Percentiles rank a stretch among this genome's conserved stretches.
phyloP scores from a whole-genome alignment of 2,888 invertebrate genomes.

The Camptogramma bilineatum region DNA sequence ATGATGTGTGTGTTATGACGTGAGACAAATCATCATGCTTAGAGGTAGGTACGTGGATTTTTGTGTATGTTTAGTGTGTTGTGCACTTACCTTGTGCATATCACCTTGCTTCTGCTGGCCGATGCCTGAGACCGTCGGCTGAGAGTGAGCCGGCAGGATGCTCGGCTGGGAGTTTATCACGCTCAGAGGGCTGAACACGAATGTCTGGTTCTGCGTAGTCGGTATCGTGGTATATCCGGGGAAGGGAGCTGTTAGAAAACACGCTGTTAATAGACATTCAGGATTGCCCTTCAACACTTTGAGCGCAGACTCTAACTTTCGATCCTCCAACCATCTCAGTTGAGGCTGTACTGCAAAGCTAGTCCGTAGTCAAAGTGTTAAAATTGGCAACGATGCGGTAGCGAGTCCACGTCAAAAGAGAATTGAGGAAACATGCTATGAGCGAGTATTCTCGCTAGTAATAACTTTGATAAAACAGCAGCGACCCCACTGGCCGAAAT shows the following conservation, averaged over 20 bases:
- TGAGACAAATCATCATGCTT: too few species aligned
- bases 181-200: constrained; percentile 90
- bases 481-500: neutral
- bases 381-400: neutral
- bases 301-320: neutral
- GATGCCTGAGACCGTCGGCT: constrained; percentile 75
- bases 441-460: neutral
- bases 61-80: too few species aligned
- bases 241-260: constrained; percentile 80
- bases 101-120: constrained; percentile 86
- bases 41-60: too few species aligned
- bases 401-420: neutral
- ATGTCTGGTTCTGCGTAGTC: constrained; percentile 91
- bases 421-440: neutral
- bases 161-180: constrained; percentile 89
- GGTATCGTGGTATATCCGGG: constrained; percentile 92
- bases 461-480: neutral
- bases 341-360: neutral
- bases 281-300: neutral
- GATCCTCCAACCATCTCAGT: neutral
- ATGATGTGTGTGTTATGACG: too few species aligned
- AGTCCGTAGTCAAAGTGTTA: neutral
- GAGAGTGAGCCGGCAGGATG: constrained; percentile 87
- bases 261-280: constrained; percentile 15
- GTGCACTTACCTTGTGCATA: constrained; percentile 86